phyloP scores from a whole-genome alignment of 2,888 invertebrate genomes.

The Unio delphinus region DNA sequence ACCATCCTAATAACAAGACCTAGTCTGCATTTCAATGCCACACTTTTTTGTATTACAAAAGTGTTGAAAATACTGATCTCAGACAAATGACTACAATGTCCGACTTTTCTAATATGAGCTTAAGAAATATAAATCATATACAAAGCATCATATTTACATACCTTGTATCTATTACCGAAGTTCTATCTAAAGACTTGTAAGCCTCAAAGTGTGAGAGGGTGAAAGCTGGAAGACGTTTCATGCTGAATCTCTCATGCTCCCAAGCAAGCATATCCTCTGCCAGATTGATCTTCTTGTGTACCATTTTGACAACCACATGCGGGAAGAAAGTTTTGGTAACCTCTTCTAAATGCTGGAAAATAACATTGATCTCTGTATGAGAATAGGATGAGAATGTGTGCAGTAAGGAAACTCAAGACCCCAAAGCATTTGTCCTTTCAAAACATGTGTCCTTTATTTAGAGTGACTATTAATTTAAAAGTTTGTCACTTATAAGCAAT shows the following conservation, averaged over 20 bases:
- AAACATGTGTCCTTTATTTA: not conserved
- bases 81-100: too few relatives aligned
- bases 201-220: constrained; percentile 84
- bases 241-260: constrained; percentile 98
- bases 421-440: not conserved
- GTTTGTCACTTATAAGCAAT: too few relatives aligned
- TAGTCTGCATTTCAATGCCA: too few relatives aligned
- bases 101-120: not conserved
- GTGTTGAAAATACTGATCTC: too few relatives aligned
- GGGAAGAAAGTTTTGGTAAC: constrained; percentile 73
- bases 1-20: too few relatives aligned
- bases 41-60: too few relatives aligned
- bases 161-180: constrained; percentile 72
- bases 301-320: constrained; percentile 59
- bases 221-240: constrained; percentile 90
- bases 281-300: constrained; percentile 96
- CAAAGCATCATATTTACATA: constrained; percentile 24
- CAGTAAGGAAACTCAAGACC: not conserved
- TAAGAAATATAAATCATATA: not conserved
- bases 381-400: constrained; percentile 1
- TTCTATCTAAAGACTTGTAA: constrained; percentile 66
- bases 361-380: not conserved
- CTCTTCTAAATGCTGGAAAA: constrained; percentile 77
- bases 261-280: constrained; percentile 92
- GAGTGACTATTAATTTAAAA: too few relatives aligned